Conservation (phyloP, 2,888 invertebrate species). For the Gibbula magus region DNA sequence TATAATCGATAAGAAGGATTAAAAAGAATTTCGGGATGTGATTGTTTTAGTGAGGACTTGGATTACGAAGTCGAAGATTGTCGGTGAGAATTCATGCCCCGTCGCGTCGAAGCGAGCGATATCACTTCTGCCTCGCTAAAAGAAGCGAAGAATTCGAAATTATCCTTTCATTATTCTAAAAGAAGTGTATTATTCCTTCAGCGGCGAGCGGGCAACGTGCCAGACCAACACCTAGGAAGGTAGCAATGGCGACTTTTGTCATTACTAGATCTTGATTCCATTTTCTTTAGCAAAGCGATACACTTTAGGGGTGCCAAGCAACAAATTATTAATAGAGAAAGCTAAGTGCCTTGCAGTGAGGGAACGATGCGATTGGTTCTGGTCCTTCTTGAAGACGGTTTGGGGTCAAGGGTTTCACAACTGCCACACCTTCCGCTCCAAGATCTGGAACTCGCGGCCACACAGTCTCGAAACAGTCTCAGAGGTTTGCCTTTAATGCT, state of each 20-base stretch:
- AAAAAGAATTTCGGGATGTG: neutral
- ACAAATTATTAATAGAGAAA: slow-evolving; percentile 1
- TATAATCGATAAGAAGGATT: neutral
- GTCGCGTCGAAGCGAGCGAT: neutral
- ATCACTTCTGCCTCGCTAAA: neutral
- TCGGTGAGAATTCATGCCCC: slow-evolving; percentile 3
- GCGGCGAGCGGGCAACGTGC: neutral
- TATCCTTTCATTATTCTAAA: slow-evolving; percentile 1
- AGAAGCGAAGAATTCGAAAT: neutral
- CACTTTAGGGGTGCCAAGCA: neutral
- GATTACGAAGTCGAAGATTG: neutral
- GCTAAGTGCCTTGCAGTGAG: neutral
- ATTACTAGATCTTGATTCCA: slow-evolving; percentile 5
- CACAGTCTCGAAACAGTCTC: neutral
- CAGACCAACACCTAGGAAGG: neutral
- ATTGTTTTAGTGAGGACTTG: neutral
- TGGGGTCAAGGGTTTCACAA: neutral
- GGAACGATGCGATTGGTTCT: neutral
- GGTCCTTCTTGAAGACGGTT: neutral
- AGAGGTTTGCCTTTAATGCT: neutral
- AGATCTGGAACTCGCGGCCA: neutral
- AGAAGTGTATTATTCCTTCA: neutral
- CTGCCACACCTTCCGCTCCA: neutral
- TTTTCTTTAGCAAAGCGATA: slow-evolving; percentile 15
- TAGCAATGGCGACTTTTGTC: neutral